Conservation (phyloP, 2,797 vertebrate species). For the Knipowitschia caucasica region DNA sequence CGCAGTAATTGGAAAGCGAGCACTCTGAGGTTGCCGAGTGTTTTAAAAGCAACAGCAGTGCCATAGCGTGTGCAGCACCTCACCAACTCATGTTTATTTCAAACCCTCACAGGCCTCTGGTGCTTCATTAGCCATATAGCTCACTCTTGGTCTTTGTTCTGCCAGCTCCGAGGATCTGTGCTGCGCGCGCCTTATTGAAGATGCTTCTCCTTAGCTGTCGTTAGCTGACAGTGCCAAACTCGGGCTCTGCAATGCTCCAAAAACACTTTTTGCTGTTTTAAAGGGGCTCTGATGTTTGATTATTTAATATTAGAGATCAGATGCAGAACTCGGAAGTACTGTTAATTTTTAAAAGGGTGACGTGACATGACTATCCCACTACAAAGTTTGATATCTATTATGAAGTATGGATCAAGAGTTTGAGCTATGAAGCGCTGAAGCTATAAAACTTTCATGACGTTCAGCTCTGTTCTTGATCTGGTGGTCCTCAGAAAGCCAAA, state of each 20-base stretch:
- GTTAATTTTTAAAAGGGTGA: neutral
- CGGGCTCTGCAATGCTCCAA: neutral
- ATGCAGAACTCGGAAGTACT: neutral
- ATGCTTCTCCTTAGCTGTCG: slow-evolving; percentile 8
- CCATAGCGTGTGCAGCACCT: slow-evolving; percentile 13
- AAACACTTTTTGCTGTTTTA: slow-evolving; percentile 1
- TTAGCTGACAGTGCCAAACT: slow-evolving; percentile 7
- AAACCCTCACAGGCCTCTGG: slow-evolving; percentile 30
- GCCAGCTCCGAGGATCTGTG: slow-evolving; percentile 10
- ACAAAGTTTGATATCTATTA: too few relatives aligned
- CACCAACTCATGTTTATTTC: slow-evolving; percentile 42
- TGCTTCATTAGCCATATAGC: slow-evolving; percentile 40
- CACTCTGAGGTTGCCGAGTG: slow-evolving; percentile 12
- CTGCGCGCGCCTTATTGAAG: slow-evolving; percentile 11
- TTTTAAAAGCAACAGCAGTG: slow-evolving; percentile 21
- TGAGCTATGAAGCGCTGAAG: too few relatives aligned
- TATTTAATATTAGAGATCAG: neutral
- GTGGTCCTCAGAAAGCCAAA: too few relatives aligned
- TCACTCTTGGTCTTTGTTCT: slow-evolving; percentile 35
- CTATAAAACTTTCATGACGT: too few relatives aligned
- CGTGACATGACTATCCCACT: slow-evolving; percentile 8
- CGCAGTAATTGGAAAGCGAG: neutral
- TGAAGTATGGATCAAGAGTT: too few relatives aligned
- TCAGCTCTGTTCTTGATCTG: too few relatives aligned
- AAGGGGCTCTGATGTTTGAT: neutral